These are phyloP conservation scores for Chionis minor DNA, from an alignment of 2,113 vertebrate genomes.

Conservation along the genomic window DNA sequence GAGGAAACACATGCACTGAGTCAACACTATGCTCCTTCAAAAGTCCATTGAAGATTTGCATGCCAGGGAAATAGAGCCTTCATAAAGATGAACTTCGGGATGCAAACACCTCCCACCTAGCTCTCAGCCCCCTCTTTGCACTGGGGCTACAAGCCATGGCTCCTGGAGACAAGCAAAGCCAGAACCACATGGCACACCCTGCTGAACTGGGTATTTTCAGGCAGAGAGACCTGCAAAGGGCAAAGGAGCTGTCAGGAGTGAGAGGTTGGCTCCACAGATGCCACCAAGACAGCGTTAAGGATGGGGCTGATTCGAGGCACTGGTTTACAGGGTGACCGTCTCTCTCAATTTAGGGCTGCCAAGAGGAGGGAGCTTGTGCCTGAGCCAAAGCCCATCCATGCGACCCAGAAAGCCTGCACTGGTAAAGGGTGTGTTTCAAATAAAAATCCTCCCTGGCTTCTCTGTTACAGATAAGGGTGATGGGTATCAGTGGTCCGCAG, in stretches of 20 bases:
- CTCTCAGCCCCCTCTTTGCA: background rate
- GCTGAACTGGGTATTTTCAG: background rate
- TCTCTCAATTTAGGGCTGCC: background rate
- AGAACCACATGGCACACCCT: fast-evolving
- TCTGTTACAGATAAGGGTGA: background rate
- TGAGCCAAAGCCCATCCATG: background rate
- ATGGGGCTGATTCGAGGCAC: fast-evolving
- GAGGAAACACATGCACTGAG: background rate
- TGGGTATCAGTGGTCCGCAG: background rate
- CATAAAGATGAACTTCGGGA: background rate
- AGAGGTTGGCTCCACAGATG: background rate
- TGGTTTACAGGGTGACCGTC: background rate
- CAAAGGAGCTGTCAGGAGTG: fast-evolving
- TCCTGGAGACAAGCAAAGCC: background rate
- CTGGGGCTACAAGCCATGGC: fast-evolving
- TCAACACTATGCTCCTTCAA: background rate
- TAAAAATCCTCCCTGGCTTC: background rate
- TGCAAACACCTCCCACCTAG: background rate
- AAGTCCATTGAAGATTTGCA: background rate
- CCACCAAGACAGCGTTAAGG: background rate
- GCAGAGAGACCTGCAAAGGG: background rate
- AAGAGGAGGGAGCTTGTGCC: background rate
- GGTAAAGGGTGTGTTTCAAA: background rate
- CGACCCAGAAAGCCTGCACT: background rate
- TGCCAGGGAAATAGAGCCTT: background rate